Base-by-base conservation (phyloP, 2,113 vertebrate species). In the Oncorhynchus masou region DNA sequence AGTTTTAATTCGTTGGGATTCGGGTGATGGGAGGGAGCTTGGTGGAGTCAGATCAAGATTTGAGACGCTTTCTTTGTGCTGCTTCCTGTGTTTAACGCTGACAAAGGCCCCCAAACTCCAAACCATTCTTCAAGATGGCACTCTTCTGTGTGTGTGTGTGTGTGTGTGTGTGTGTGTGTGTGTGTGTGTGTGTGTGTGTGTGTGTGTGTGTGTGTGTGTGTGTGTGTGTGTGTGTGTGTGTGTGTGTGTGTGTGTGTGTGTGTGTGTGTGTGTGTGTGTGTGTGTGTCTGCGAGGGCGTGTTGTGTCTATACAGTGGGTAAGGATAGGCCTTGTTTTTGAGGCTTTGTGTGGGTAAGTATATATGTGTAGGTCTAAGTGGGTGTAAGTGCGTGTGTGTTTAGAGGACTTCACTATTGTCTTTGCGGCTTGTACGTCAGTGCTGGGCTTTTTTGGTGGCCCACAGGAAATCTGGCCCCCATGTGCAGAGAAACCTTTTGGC, bases 401-500 rank as follows among this genome's bases (percentile, higher is more conserved):
- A 90, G 88, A 91, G 79, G 89, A 90, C 79, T 60, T 12, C 45
- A 79, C 88, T 86, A 93, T 94, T 94, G 92, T 94, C 90, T 89
- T 90, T 65, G 70, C 73, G 70, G 83, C 85, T 87, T n/a, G 82
- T 88, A 92, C 92, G 93, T 94, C 92, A 94, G 88, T 71, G 74
- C 81, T 34, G 85, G 79, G 91, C 84, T 88, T 90, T 92, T 87
- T 91, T 84, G 88, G 89, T 83, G 88, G 86, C 88, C 84, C 84
- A 89, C 92, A 93, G 93, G 93, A 94, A 93, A 87, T 89, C 85
- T 75, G 88, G 87, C 88, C 88, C 87, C 92, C 92, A 93, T 93
- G 91, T 94, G 93, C 88, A 84, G 85, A 85, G 90, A 88, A 93
- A 94, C 93, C 93, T 94, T 93, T 91, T 92, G 93, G 92, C 92